Evolutionary conservation across 2,797 vertebrate genomes (phyloP).

Genomic region (Parambassis ranga): DNA sequence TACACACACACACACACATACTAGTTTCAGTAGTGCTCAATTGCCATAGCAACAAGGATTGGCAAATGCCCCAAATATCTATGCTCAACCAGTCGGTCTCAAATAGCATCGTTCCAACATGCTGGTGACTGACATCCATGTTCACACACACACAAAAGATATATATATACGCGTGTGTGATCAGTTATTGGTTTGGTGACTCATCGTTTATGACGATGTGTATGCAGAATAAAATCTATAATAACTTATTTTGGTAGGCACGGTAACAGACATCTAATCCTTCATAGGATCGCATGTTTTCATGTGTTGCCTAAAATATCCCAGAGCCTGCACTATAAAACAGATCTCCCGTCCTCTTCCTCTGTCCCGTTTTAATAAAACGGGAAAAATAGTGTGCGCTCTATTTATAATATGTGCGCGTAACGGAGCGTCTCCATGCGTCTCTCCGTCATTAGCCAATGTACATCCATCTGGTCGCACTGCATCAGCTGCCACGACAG

Average conservation of each 20-base stretch:
- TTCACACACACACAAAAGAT: too few relatives aligned
- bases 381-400: constrained; percentile 8
- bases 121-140: constrained; percentile 10
- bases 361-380: background rate
- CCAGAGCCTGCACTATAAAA: too few relatives aligned
- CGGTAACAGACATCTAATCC: too few relatives aligned
- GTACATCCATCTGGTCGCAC: constrained; percentile 48
- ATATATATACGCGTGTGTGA: background rate
- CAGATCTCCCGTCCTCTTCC: background rate
- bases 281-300: background rate
- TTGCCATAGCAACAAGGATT: constrained; percentile 69
- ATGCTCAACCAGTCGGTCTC: constrained; percentile 39
- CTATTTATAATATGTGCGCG: constrained; percentile 56
- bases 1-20: constrained; percentile 12
- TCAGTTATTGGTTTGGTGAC: constrained; percentile 34
- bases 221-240: background rate
- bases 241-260: too few relatives aligned
- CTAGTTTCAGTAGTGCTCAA: constrained; percentile 48
- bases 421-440: constrained; percentile 46
- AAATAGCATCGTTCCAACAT: constrained; percentile 39
- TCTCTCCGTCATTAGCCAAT: constrained; percentile 52
- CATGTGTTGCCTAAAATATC: too few relatives aligned
- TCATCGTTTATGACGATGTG: background rate
- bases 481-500: constrained; percentile 63
- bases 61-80: constrained; percentile 58